These are phyloP conservation scores for Microplitis deprimator DNA, from an alignment of 2,888 invertebrate genomes.

Conservation along the genomic window DNA sequence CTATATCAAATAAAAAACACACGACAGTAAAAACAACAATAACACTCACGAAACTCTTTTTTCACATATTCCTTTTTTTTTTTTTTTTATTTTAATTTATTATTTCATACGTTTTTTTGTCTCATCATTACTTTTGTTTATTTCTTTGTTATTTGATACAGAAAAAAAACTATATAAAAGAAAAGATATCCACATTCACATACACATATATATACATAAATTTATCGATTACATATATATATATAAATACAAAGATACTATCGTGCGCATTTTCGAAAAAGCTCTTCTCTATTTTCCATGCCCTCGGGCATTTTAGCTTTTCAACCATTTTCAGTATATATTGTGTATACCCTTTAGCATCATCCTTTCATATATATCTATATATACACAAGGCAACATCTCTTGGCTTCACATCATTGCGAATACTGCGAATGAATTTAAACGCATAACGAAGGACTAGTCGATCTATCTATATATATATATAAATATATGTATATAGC, in stretches of 20 bases:
- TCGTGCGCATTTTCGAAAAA: constrained; percentile 14
- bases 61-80: background rate
- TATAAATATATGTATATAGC: too few species aligned
- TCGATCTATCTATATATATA: background rate
- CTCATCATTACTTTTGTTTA: background rate
- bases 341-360: background rate
- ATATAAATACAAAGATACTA: background rate
- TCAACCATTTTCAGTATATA: background rate
- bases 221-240: constrained; percentile 11
- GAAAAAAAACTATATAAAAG: background rate
- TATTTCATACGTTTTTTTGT: background rate
- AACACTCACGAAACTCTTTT: too few species aligned
- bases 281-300: constrained; percentile 12
- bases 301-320: constrained; percentile 11
- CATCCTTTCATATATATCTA: background rate
- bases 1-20: background rate
- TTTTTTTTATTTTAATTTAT: background rate
- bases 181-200: background rate
- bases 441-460: constrained; percentile 18
- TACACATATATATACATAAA: background rate
- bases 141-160: background rate
- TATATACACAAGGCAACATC: background rate
- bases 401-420: constrained; percentile 15
- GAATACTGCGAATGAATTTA: constrained; percentile 30
- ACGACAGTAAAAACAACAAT: background rate